Conservation (phyloP, 2,113 vertebrate genomes). For the Sardina pilchardus region DNA sequence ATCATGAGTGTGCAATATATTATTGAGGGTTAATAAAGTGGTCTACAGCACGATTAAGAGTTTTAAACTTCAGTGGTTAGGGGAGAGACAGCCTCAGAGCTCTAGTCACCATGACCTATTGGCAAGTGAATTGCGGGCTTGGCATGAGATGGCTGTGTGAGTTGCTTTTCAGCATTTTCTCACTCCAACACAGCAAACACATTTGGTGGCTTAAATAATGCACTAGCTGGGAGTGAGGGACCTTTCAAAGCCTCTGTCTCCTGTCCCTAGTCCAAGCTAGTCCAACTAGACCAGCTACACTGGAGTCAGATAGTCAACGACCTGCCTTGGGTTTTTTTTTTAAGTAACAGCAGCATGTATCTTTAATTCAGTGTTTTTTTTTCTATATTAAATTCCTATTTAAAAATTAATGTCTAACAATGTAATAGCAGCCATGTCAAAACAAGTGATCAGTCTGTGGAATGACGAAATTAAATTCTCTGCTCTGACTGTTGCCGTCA, state of each 20-base stretch:
- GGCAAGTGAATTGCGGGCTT: constrained; percentile 26
- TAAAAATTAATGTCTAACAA: not conserved
- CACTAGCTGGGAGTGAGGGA: constrained; percentile 32
- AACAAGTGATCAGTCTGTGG: not conserved
- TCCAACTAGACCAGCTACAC: not conserved
- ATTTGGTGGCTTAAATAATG: constrained; percentile 59
- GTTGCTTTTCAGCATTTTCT: constrained; percentile 27
- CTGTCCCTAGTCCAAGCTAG: not conserved
- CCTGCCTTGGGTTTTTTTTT: not conserved
- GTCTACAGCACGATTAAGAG: not conserved
- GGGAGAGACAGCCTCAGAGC: not conserved
- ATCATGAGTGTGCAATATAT: no score
- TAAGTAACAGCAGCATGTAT: not conserved
- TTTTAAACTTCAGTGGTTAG: not conserved
- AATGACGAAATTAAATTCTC: not conserved
- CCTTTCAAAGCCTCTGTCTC: constrained; percentile 29
- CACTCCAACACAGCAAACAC: constrained; percentile 47
- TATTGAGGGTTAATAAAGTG: not conserved
- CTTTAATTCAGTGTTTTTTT: not conserved
- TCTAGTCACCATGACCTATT: not conserved
- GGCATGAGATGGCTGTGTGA: constrained; percentile 5
- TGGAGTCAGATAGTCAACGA: not conserved
- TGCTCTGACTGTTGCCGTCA: not conserved
- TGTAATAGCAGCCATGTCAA: not conserved
- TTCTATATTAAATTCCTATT: not conserved